Base-by-base conservation (phyloP, 2,113 vertebrate species). In the Archocentrus centrarchus region DNA sequence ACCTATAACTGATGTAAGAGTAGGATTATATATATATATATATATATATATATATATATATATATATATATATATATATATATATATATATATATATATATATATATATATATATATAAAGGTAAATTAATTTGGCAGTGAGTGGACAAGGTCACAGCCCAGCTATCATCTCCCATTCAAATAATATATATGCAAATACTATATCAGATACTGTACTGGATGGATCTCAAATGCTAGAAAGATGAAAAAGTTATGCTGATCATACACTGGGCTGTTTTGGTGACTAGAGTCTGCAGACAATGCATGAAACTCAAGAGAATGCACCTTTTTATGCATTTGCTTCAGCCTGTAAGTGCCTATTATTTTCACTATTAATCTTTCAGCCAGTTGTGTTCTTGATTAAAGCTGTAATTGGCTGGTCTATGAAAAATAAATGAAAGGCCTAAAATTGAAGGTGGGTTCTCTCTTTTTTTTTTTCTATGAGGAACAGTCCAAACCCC, bases 81-180 rank as follows among this genome's bases (percentile, higher is more conserved):
- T n/a, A n/a, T n/a, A n/a, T n/a, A n/a, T n/a, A n/a, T n/a, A n/a
- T n/a, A n/a, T n/a, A n/a, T n/a, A n/a, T n/a, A n/a, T n/a, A n/a
- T n/a, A n/a, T n/a, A n/a, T 27, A 2, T 22, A 22, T 22, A 22
- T 22, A 22, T 22, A 22, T 22, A 22, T 22, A 41, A 70, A 24
- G 32, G 59, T 60, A 39, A 77, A 86, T 87, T 62, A 58, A 77
- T 80, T 75, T 87, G 66, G 50, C 27, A 82, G 20, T 22, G 14
- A 32, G 47, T 75, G 44, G 53, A 39, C 59, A 89, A 85, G 77
- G 82, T 80, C 47, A 73, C 27, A 55, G 27, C 47, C 24, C 61
- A 64, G 64, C 17, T 81, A 62, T 24, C 44, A 5, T 64, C 32
- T 30, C 14, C 3, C 35, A 24, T 59, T 83, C 15, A 22, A 32